Conservation (phyloP, 1,140 invertebrate species). For the Leguminivora glycinivorella region DNA sequence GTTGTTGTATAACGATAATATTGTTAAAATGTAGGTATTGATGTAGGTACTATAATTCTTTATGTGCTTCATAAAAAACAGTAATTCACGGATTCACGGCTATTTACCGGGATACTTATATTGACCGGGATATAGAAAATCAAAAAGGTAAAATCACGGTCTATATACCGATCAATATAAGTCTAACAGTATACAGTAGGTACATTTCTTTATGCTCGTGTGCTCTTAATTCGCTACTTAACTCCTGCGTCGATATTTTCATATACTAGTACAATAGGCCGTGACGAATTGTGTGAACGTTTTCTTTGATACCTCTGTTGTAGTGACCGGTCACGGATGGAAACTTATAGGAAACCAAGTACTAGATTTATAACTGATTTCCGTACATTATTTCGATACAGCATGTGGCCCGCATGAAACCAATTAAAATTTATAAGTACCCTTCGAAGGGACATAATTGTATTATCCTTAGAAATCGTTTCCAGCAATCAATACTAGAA, state of each 20-base stretch:
- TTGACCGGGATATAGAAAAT: too few relatives aligned
- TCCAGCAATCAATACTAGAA: background rate
- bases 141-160: too few relatives aligned
- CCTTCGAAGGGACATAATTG: slow-evolving; percentile 4
- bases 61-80: too few relatives aligned
- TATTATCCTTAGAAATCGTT: slow-evolving; percentile 9
- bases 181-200: too few relatives aligned
- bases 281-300: background rate
- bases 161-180: too few relatives aligned
- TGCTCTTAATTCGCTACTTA: too few relatives aligned
- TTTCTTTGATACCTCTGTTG: background rate
- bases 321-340: background rate
- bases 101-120: too few relatives aligned
- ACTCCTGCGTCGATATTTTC: background rate
- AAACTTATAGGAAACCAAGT: background rate
- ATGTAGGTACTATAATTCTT: too few relatives aligned
- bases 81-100: too few relatives aligned
- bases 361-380: background rate
- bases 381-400: background rate
- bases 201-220: too few relatives aligned
- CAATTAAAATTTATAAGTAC: background rate
- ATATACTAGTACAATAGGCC: background rate
- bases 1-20: too few relatives aligned
- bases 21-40: too few relatives aligned
- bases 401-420: slow-evolving; percentile 4